Conservation (phyloP, 2,888 invertebrate genomes). For the Eumerus sabulonum region DNA sequence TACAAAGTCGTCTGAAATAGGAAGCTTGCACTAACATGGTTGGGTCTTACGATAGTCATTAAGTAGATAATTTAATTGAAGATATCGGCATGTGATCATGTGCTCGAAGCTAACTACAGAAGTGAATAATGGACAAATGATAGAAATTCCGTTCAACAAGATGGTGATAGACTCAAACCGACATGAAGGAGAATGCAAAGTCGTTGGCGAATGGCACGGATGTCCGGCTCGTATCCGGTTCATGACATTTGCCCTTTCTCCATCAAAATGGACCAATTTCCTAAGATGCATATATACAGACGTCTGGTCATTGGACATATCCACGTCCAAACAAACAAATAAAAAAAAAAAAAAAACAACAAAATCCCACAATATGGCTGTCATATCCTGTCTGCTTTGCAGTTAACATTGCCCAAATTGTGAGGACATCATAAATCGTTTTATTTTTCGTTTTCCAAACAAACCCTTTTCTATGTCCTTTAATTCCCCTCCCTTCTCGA, state of each 20-base stretch:
- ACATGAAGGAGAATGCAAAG: too few species aligned
- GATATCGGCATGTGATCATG: neutral
- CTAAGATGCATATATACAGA: constrained; percentile 29
- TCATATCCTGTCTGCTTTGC: constrained; percentile 62
- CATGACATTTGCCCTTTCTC: too few species aligned
- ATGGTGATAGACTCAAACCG: too few species aligned
- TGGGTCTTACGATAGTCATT: too few species aligned
- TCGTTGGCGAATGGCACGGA: too few species aligned
- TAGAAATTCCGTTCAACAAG: too few species aligned
- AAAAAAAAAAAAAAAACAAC: constrained; percentile 19
- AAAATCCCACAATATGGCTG: constrained; percentile 64
- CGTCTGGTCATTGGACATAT: constrained; percentile 24
- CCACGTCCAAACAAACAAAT: constrained; percentile 16
- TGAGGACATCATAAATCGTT: constrained; percentile 67
- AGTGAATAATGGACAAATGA: too few species aligned
- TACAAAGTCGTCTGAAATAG: too few species aligned
- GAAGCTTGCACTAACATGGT: too few species aligned
- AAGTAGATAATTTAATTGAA: too few species aligned
- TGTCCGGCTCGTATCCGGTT: too few species aligned
- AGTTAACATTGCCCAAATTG: constrained; percentile 45
- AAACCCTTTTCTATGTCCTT: constrained; percentile 57
- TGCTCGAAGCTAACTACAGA: too few species aligned
- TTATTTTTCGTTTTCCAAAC: constrained; percentile 59
- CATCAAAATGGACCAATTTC: constrained; percentile 54
- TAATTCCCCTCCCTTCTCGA: constrained; percentile 12